phyloP scores from a whole-genome alignment of 2,797 vertebrate species.

The Acanthiza pusilla region DNA sequence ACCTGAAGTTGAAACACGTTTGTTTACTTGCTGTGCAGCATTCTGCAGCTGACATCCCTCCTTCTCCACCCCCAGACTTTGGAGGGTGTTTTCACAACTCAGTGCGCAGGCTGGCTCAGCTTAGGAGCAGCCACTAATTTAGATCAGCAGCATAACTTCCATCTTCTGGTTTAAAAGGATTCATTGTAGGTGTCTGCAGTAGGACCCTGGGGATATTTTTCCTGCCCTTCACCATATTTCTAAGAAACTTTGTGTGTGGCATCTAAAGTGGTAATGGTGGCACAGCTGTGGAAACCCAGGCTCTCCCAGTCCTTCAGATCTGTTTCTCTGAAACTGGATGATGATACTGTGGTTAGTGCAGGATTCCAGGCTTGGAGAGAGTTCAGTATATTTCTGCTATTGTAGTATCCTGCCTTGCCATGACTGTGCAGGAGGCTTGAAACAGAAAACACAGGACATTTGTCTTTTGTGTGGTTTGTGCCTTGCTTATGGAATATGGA shows the following conservation, averaged over 20 bases:
- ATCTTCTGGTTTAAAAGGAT: neutral
- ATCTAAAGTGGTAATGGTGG: neutral
- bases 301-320: neutral
- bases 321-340: neutral
- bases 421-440: neutral
- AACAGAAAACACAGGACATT: neutral
- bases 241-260: neutral
- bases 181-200: neutral
- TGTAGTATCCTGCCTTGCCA: neutral
- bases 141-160: slow-evolving; percentile 17
- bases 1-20: neutral
- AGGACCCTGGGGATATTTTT: neutral
- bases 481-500: neutral
- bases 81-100: slow-evolving; percentile 11
- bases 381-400: neutral
- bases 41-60: neutral
- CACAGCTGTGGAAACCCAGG: neutral
- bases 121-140: slow-evolving; percentile 14
- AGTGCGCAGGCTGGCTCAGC: neutral
- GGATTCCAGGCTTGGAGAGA: neutral
- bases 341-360: neutral
- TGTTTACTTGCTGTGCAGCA: slow-evolving; percentile 22
- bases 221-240: neutral
- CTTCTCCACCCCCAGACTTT: neutral
- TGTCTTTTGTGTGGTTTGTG: neutral